Base-by-base conservation (phyloP, 2,888 invertebrate species). In the Polydrusus pterygomalis region DNA sequence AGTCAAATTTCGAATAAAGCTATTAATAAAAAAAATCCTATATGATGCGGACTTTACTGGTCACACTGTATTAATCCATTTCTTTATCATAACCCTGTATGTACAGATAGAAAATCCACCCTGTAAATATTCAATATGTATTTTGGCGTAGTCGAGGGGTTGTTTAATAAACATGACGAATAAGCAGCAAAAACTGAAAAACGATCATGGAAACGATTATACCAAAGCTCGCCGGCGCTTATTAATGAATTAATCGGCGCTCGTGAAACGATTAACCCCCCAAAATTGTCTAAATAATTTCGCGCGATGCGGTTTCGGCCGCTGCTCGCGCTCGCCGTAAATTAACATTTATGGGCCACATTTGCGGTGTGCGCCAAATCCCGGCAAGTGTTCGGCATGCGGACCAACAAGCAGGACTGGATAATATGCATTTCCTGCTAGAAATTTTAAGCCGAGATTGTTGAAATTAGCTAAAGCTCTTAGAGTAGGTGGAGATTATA, bases 381-480 rank as follows among this genome's bases (percentile, higher is more conserved):
- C 74, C 69, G 67, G 62, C 60, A 54, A 73, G 47, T 67, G 67
- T 65, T 65, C 56, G 67, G 74, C 68, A 68, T 74, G 68, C 49
- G 30, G 47, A 73, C 15, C 30, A n/a, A 60, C 63, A 25, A 40
- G 15, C 62, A 63, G 49, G 43, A 62, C 20, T 34, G 49, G 40
- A 13, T 69, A 30, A 58, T n/a, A n/a, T n/a, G 15, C 54, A 45
- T 43, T 69, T 69, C 69, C 58, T 69, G 58, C 38, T 70, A 47
- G 43, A 71, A 63, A 71, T 71, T 71, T 54, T 63, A 71, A 71
- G 56, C 40, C 30, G 56, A 63, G 70, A 68, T 64, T 68, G 73
- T 76, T 70, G 63, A 75, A 77, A 78, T 67, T 73, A 77, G 77
- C 18, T 9, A n/a, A n/a, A n/a, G n/a, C n/a, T n/a, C n/a, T n/a